Evolutionary conservation across 2,113 vertebrate genomes (phyloP).

Genomic region (Phasianus colchicus): DNA sequence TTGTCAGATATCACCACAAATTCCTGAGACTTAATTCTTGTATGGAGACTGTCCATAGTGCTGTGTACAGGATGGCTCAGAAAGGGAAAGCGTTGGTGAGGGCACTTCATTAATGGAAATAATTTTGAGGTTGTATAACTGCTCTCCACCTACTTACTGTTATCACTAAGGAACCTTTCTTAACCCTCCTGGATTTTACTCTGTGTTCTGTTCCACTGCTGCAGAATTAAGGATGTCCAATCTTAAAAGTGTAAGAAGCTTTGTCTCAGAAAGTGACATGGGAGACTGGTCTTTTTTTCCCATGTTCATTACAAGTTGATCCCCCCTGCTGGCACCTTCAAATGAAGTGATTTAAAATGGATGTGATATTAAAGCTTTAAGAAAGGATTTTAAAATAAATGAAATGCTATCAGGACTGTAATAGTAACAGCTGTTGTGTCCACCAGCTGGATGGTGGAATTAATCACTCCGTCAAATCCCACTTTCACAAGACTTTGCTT

Average conservation of each 20-base stretch:
- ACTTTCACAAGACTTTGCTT: not conserved
- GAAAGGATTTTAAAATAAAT: slow-evolving; percentile 46
- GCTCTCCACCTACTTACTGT: not conserved
- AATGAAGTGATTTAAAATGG: slow-evolving; percentile 24
- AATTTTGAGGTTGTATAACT: not conserved
- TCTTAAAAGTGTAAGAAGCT: slow-evolving; percentile 9
- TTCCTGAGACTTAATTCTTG: not conserved
- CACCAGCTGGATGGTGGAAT: slow-evolving; percentile 14
- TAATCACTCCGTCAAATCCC: slow-evolving; percentile 21
- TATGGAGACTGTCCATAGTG: not conserved
- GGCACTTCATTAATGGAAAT: not conserved
- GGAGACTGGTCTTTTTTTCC: slow-evolving; percentile 1
- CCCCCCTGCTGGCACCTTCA: slow-evolving; percentile 28
- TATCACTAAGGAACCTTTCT: not conserved
- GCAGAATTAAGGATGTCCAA: not conserved
- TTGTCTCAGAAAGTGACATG: slow-evolving; percentile 19
- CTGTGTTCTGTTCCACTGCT: not conserved
- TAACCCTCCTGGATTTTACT: not conserved
- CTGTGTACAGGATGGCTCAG: not conserved
- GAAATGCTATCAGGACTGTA: slow-evolving; percentile 36
- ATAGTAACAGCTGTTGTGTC: slow-evolving; percentile 32
- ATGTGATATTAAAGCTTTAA: slow-evolving; percentile 51
- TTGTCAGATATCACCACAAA: not conserved
- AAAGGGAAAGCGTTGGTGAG: not conserved
- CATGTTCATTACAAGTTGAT: slow-evolving; percentile 13